Evolutionary conservation across 2,797 vertebrate genomes (phyloP).

Genomic region (Sebastes matsubarae): DNA sequence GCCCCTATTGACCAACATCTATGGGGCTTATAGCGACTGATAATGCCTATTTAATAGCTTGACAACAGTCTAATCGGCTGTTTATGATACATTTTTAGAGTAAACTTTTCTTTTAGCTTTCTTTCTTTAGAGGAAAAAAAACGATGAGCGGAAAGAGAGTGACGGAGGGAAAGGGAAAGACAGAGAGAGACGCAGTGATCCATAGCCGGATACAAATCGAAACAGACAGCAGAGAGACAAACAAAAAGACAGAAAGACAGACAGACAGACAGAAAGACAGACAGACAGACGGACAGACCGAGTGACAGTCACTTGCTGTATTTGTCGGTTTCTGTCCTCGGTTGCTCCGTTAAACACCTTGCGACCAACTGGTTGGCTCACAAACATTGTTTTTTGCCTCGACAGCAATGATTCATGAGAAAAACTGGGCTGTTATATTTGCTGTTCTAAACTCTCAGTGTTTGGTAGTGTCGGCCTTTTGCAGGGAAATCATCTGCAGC

Average conservation of each 20-base stretch:
- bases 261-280: too few species aligned
- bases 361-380: conserved; percentile 21
- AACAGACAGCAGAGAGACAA: conserved; percentile 63
- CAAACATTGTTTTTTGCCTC: conserved; percentile 10
- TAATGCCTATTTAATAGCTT: too few species aligned
- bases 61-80: too few species aligned
- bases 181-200: conserved; percentile 54
- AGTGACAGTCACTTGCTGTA: conserved; percentile 47
- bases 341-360: conserved; percentile 28
- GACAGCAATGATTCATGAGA: conserved; percentile 18
- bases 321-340: conserved; percentile 51
- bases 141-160: too few species aligned
- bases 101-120: background rate
- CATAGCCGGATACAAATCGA: conserved; percentile 49
- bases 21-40: too few species aligned
- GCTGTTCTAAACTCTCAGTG: background rate
- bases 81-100: background rate
- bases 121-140: background rate
- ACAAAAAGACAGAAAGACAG: conserved; percentile 53
- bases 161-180: too few species aligned
- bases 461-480: background rate
- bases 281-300: conserved; percentile 19
- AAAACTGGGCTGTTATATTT: background rate
- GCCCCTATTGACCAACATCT: too few species aligned
- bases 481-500: conserved; percentile 10